A percentile compares a stretch with the other conserved stretches of the same genome.
Evolutionary conservation across 2,888 invertebrate species (phyloP).

Genomic region (Troides oblongomaculatus): DNA sequence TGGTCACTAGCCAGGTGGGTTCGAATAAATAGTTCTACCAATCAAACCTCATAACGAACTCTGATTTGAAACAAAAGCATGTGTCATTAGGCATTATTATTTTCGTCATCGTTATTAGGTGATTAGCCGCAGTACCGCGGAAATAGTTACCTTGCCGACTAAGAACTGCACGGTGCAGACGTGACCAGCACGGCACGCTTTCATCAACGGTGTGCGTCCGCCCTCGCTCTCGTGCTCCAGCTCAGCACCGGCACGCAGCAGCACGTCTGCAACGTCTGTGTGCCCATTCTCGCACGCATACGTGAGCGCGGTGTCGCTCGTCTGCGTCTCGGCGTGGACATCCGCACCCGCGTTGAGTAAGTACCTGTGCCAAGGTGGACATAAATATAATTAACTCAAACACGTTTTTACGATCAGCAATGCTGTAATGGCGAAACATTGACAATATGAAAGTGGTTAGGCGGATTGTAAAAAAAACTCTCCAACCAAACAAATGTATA

Average conservation of each 20-base stretch:
- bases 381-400: background rate
- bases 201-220: constrained; percentile 98
- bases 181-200: constrained; percentile 98
- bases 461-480: too few species aligned
- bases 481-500: too few species aligned
- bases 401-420: background rate
- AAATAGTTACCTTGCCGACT: constrained; percentile 82
- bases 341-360: constrained; percentile 91
- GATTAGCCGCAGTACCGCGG: background rate
- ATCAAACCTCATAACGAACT: too few species aligned
- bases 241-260: constrained; percentile 94
- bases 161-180: constrained; percentile 97
- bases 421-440: too few species aligned
- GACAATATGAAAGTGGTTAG: too few species aligned
- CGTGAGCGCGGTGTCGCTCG: constrained; percentile 96
- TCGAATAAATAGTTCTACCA: too few species aligned
- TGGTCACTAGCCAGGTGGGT: too few species aligned
- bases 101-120: too few species aligned
- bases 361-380: constrained; percentile 66
- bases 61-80: too few species aligned
- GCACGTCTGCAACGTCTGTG: constrained; percentile 96
- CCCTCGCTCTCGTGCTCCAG: constrained; percentile 98
- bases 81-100: too few species aligned
- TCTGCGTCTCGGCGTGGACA: constrained; percentile 96
- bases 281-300: constrained; percentile 99